Evolutionary conservation across 2,888 invertebrate genomes (phyloP).

Genomic region (Dyspetes luteomarginatus): DNA sequence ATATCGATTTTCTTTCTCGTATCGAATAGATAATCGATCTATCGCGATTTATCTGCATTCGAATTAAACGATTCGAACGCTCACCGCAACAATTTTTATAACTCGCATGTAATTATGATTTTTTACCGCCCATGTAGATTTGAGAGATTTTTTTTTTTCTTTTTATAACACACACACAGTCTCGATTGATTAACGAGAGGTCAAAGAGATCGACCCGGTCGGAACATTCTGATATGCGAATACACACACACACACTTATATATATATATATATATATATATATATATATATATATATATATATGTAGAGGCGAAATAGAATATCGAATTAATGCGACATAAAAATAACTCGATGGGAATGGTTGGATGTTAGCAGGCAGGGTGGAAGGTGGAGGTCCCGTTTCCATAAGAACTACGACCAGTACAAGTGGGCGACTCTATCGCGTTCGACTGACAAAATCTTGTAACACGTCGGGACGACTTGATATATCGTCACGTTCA

Average conservation of each 20-base stretch:
- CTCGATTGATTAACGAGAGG: conserved; percentile 61
- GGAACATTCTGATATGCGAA: conserved; percentile 34
- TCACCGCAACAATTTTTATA: conserved; percentile 48
- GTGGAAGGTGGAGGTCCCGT: conserved; percentile 26
- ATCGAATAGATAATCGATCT: background rate
- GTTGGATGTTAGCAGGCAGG: conserved; percentile 34
- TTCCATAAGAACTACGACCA: conserved; percentile 49
- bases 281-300: conserved; percentile 1
- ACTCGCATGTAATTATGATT: conserved; percentile 46
- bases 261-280: background rate
- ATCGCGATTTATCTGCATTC: conserved; percentile 52
- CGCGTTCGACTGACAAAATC: conserved; percentile 69
- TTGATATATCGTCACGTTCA: conserved; percentile 68
- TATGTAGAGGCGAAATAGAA: conserved; percentile 52
- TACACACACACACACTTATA: background rate
- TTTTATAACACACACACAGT: conserved; percentile 20
- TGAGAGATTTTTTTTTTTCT: conserved; percentile 9
- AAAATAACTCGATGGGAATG: conserved; percentile 56
- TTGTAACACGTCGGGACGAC: conserved; percentile 66
- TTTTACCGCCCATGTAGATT: conserved; percentile 29
- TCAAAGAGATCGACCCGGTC: conserved; percentile 58
- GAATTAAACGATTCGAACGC: conserved; percentile 49
- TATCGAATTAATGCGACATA: conserved; percentile 65
- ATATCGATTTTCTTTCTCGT: conserved; percentile 1
- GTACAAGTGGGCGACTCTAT: conserved; percentile 70